Evolutionary conservation across 2,797 vertebrate genomes (phyloP).

Genomic region (Gymnoscopelus microlampas): DNA sequence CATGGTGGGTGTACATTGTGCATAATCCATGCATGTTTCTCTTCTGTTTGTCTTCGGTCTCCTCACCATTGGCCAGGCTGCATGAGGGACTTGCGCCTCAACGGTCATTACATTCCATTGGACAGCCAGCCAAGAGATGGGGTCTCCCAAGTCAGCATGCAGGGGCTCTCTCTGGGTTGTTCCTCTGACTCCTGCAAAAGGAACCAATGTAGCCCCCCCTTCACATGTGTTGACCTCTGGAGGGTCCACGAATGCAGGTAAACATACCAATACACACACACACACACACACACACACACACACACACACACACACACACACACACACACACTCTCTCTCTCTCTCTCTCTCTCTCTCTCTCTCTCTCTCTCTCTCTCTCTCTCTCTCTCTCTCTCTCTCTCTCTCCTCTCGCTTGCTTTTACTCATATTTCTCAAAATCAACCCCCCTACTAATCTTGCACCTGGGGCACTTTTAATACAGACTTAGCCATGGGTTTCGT

Average conservation of each 20-base stretch:
- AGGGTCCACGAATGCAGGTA: constrained; percentile 92
- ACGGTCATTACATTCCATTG: constrained; percentile 85
- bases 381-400: not conserved
- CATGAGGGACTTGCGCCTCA: constrained; percentile 89
- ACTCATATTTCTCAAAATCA: no score
- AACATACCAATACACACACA: not conserved
- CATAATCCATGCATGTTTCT: not conserved
- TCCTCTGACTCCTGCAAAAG: constrained; percentile 88
- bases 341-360: constrained; percentile 2
- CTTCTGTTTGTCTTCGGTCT: not conserved
- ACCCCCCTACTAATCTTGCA: no score
- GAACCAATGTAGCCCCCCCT: constrained; percentile 86
- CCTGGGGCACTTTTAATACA: no score
- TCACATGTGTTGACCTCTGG: constrained; percentile 91
- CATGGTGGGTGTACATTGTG: not conserved
- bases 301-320: not conserved
- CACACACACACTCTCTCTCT: not conserved
- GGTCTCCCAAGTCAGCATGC: constrained; percentile 82
- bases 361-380: not conserved
- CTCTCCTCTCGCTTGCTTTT: not conserved
- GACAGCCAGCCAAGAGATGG: constrained; percentile 81
- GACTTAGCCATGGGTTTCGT: no score
- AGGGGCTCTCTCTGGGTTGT: constrained; percentile 85
- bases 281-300: not conserved
- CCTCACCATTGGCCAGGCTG: constrained; percentile 78